Evolutionary conservation across 2,888 invertebrate species (phyloP), one percentile per base, ranked within the genome.

Genomic region (Aleiodes alternator): DNA sequence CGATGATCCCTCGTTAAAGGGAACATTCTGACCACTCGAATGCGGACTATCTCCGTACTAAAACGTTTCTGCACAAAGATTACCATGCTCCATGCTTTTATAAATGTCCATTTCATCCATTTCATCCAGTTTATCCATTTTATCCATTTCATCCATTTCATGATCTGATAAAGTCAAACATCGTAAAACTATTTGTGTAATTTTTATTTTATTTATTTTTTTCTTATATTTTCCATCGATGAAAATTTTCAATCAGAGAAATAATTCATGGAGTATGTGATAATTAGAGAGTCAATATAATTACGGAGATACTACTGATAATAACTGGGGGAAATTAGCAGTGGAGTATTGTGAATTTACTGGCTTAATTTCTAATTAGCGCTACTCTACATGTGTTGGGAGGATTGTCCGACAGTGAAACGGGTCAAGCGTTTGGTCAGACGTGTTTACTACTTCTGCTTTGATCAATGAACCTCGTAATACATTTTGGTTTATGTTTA

Each of bases 1-100:
- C 61, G 38, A 61, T 72, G 72, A 72, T 72, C 61, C 43, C 59
- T 72, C 53, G 72, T 72, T 72, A 59, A 72, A 59, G 34, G 48
- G 48, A 61, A 29, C 72, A 34, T 61, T 72, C 51, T 64, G 72
- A 61, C 51, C 53, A 72, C 64, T 72, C 59, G 14, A 72, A 72
- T 61, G 64, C 61, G 64, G 50, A 61, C 50, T 72, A 48, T 43
- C 5, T 43, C 43, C 11, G 43, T 64, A 43, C 43, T 64, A 43
- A 43, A 43, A 64, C 64, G 48, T 43, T 43, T 9, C 9, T 48
- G 34, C 34, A 43, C 12, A 6, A 64, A 48, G 48, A 64, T 64
- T 64, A 64, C 8, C 9, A 48, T 34, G 43, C 34, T 43, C 3
- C 14, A 16, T 64, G 48, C 48, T 48, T 23, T 64, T 23, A 9